These are phyloP conservation scores for Paracanthobrama guichenoti DNA, from an alignment of 2,113 vertebrate genomes.

Conservation along the genomic window DNA sequence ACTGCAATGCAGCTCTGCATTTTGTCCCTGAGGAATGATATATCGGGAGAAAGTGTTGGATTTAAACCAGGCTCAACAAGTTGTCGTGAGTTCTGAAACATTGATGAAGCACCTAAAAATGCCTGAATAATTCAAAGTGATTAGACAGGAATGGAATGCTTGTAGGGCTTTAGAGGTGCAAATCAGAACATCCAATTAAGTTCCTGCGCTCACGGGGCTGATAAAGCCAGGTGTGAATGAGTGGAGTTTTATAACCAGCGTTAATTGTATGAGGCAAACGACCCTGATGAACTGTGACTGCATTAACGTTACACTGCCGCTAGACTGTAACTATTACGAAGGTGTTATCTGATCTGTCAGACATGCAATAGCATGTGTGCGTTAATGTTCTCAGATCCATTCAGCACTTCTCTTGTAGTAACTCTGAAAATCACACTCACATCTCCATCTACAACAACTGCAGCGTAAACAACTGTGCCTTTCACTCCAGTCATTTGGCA, in stretches of 20 bases:
- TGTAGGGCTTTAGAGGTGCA: slow-evolving; percentile 39
- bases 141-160: slow-evolving; percentile 34
- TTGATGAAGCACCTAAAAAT: slow-evolving; percentile 31
- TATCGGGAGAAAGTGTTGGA: slow-evolving; percentile 16
- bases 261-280: slow-evolving; percentile 42
- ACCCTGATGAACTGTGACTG: slow-evolving; percentile 54
- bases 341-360: slow-evolving; percentile 56
- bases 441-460: slow-evolving; percentile 30
- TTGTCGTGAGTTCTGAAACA: slow-evolving; percentile 15
- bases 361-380: slow-evolving; percentile 23
- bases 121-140: slow-evolving; percentile 36
- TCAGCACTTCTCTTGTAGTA: slow-evolving; percentile 44
- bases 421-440: slow-evolving; percentile 34
- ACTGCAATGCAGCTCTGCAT: slow-evolving; percentile 4
- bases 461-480: slow-evolving; percentile 35
- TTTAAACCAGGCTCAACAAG: slow-evolving; percentile 19
- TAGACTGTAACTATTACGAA: slow-evolving; percentile 51
- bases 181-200: slow-evolving; percentile 50
- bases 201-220: slow-evolving; percentile 2
- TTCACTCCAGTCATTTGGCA: slow-evolving; percentile 39
- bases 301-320: slow-evolving; percentile 48
- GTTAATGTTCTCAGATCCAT: slow-evolving; percentile 37
- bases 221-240: slow-evolving; percentile 47
- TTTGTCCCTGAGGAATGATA: background rate
- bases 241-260: slow-evolving; percentile 41